Base-by-base conservation (phyloP, 2,888 invertebrate genomes). In the Lepidonotus clava region DNA sequence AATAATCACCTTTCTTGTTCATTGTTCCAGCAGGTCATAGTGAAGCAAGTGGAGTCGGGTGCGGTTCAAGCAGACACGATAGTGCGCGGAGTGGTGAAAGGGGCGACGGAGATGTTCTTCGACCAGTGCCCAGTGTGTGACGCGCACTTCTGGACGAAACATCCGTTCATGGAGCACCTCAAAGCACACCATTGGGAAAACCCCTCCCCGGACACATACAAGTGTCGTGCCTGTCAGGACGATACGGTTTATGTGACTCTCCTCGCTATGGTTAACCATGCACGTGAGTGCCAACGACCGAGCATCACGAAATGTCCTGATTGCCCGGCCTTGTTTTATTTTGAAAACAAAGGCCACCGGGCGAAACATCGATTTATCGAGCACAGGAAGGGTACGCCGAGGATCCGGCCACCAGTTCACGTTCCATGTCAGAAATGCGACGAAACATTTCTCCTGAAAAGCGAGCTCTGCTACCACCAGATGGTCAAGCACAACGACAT, bases 91-190 rank as follows among this genome's bases (percentile, higher is more conserved):
- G n/a, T n/a, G n/a, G n/a, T n/a, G n/a, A n/a, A n/a, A n/a, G n/a
- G n/a, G n/a, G n/a, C n/a, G n/a, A n/a, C n/a, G n/a, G n/a, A n/a
- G n/a, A n/a, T n/a, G n/a, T n/a, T n/a, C n/a, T n/a, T 34, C 36
- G 38, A 71, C 18, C 34, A 36, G 38, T 71, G 71, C 36, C 71
- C 71, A 2, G 71, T 71, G 71, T 71, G 71, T 38, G 71, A 71
- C 38, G 18, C 36, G 21, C 24, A 5, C 38, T 71, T 36, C 21
- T 38, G 1, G 1, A 34, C 14, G 14, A 34, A 14, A 6, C 34
- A 71, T 4, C 8, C 71, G 14, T 38, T 71, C 71, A 38, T 21
- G 5, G 36, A n/a, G 5, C 71, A 71, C n/a, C 11, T 71, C 18
- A 18, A 14, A 21, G 38, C 34, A 34, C 5, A 36, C 21, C 71